A percentile compares a stretch with the other conserved stretches of the same genome.
These are phyloP conservation scores for Lepus timidus DNA, from an alignment of 2,113 vertebrate species.

Conservation along the genomic window DNA sequence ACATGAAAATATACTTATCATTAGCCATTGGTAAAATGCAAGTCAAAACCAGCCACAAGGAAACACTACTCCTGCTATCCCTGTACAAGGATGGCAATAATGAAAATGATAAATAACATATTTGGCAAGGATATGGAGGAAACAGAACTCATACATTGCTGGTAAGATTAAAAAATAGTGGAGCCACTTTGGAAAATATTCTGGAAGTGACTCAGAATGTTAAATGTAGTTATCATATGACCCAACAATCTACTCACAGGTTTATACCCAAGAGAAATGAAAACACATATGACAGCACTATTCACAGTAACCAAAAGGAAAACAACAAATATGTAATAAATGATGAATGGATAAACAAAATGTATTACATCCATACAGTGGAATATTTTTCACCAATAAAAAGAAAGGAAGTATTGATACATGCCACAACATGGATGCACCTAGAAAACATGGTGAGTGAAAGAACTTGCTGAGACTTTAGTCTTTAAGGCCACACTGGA, in stretches of 20 bases:
- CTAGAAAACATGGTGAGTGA: conserved; percentile 28
- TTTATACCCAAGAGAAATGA: neutral
- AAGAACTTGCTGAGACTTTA: neutral
- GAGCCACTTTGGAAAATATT: neutral
- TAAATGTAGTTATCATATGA: conserved; percentile 8
- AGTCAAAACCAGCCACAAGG: neutral
- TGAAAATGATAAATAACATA: conserved; percentile 13
- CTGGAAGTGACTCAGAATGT: conserved; percentile 26
- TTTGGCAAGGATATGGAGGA: neutral
- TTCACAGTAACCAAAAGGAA: conserved; percentile 27
- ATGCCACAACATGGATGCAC: neutral
- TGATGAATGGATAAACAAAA: conserved; percentile 44
- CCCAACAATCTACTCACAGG: neutral
- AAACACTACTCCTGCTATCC: neutral
- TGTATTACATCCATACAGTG: neutral
- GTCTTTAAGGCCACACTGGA: neutral
- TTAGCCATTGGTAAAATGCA: conserved; percentile 13
- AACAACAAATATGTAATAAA: conserved; percentile 26
- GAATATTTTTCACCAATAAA: conserved; percentile 38
- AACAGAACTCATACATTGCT: neutral
- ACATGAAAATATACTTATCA: neutral
- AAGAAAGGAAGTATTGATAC: conserved; percentile 14
- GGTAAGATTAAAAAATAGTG: neutral
- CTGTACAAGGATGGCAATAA: neutral
- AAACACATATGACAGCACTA: conserved; percentile 1